Percentiles rank a stretch among this genome's conserved stretches.
phyloP scores from a whole-genome alignment of 2,888 invertebrate genomes.

The Nephrotoma flavescens region DNA sequence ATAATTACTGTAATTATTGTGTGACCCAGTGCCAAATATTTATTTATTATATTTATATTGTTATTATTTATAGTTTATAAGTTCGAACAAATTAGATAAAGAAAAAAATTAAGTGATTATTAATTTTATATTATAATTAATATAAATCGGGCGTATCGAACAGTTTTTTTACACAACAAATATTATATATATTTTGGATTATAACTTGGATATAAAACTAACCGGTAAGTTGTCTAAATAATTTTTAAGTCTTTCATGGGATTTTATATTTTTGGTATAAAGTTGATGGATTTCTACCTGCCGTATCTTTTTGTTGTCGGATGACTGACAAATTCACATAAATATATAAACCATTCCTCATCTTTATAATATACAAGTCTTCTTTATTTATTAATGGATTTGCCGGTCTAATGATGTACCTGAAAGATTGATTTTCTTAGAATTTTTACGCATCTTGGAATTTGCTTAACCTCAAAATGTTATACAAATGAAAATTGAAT shows the following conservation, averaged over 20 bases:
- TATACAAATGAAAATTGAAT: background rate
- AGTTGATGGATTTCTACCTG: background rate
- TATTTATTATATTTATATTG: background rate
- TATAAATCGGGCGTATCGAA: background rate
- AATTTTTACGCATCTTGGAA: background rate
- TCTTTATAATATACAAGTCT: background rate
- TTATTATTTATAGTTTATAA: background rate
- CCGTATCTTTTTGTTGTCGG: background rate
- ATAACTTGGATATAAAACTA: background rate
- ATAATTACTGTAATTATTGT: background rate
- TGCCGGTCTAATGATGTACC: background rate
- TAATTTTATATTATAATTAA: background rate
- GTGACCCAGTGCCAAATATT: constrained; percentile 1
- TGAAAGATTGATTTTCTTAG: background rate
- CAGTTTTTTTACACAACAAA: background rate
- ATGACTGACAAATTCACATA: background rate
- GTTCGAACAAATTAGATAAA: background rate
- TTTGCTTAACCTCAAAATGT: background rate
- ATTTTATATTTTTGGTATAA: background rate
- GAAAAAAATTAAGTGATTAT: background rate
- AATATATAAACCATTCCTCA: background rate
- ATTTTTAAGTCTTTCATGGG: background rate
- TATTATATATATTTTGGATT: background rate
- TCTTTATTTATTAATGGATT: background rate
- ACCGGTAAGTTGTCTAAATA: background rate